Evolutionary conservation across 2,113 vertebrate genomes (phyloP).

Genomic region (Syngnathus floridae): DNA sequence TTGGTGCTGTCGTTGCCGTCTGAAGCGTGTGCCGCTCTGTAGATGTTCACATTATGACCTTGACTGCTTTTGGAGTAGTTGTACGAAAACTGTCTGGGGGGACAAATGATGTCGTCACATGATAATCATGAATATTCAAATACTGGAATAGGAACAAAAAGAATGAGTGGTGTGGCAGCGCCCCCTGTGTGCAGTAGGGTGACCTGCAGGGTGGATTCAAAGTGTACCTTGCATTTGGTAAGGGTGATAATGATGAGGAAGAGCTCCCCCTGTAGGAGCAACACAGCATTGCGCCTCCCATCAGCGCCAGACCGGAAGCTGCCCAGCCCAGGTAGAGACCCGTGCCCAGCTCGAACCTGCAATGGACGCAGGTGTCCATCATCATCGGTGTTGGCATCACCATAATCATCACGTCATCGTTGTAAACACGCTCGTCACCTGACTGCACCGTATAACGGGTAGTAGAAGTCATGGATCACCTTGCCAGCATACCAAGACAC

Average conservation of each 20-base stretch:
- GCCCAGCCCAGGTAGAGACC: constrained; percentile 83
- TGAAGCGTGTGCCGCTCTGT: constrained; percentile 38
- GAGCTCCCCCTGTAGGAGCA: constrained; percentile 64
- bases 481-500: constrained; percentile 65
- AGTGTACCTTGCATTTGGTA: constrained; percentile 36
- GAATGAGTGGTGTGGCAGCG: background rate
- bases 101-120: background rate
- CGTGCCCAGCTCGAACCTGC: constrained; percentile 79
- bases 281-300: constrained; percentile 76
- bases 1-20: constrained; percentile 41
- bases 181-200: background rate
- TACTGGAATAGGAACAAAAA: too few relatives aligned
- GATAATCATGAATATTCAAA: background rate
- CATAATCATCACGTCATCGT: background rate
- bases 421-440: constrained; percentile 33
- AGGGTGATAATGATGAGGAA: background rate
- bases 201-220: background rate
- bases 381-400: too few relatives aligned
- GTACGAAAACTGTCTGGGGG: constrained; percentile 50
- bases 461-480: constrained; percentile 65
- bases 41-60: constrained; percentile 48
- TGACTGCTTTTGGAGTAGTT: constrained; percentile 26
- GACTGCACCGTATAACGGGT: constrained; percentile 49
- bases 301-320: constrained; percentile 65
- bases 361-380: constrained; percentile 13